These are phyloP conservation scores for Neomicropteryx cornuta DNA, from an alignment of 1,140 invertebrate genomes.

Conservation along the genomic window DNA sequence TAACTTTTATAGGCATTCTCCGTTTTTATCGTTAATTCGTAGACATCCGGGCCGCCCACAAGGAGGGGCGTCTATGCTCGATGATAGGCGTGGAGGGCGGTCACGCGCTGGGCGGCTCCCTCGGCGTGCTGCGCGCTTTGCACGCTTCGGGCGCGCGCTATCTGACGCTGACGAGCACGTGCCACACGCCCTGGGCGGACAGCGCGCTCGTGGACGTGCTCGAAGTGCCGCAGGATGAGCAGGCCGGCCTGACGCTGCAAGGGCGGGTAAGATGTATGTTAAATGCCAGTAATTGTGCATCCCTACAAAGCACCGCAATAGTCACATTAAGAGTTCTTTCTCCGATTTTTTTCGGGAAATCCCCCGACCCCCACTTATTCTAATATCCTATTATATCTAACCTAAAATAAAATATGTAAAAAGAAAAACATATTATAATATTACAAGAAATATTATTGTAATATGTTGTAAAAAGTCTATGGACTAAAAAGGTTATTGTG, in stretches of 20 bases:
- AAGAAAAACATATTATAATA: too few relatives aligned
- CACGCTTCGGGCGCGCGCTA: slow-evolving; percentile 60
- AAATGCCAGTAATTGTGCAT: not conserved
- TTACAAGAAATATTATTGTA: too few relatives aligned
- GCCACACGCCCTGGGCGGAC: slow-evolving; percentile 62
- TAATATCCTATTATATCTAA: too few relatives aligned
- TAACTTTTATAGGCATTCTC: too few relatives aligned
- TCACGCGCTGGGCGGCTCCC: slow-evolving; percentile 54
- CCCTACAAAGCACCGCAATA: not conserved
- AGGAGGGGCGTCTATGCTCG: slow-evolving; percentile 49
- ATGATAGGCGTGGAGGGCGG: slow-evolving; percentile 63
- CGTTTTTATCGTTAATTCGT: too few relatives aligned
- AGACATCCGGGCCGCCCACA: slow-evolving; percentile 54
- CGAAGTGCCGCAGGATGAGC: slow-evolving; percentile 35
- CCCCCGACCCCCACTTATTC: too few relatives aligned
- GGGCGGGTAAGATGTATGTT: slow-evolving; percentile 40
- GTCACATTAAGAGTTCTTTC: too few relatives aligned
- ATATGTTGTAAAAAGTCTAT: too few relatives aligned
- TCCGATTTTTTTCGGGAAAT: too few relatives aligned
- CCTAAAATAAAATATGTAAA: too few relatives aligned
- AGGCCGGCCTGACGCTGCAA: slow-evolving; percentile 45
- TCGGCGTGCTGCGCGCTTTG: slow-evolving; percentile 52
- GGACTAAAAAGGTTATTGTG: too few relatives aligned
- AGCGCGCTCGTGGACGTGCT: slow-evolving; percentile 43
- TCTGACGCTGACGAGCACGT: slow-evolving; percentile 61